Percentiles rank a stretch among this genome's conserved stretches.
Evolutionary conservation across 2,888 invertebrate genomes (phyloP).

Genomic region (Pristionchus japonicus): DNA sequence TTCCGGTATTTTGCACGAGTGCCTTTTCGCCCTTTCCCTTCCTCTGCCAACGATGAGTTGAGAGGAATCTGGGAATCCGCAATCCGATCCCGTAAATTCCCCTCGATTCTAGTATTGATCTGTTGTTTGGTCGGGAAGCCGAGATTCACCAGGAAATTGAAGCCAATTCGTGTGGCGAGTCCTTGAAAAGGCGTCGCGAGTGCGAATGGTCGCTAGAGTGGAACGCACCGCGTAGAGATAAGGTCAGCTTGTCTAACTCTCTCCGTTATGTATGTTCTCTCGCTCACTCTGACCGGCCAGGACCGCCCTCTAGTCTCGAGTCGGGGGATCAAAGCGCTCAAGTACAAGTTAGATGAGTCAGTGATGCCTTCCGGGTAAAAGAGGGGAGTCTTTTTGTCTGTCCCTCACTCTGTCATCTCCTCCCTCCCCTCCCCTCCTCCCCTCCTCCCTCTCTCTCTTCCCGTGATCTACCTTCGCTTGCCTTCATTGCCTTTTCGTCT

Average conservation of each 20-base stretch:
- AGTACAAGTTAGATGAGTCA: not conserved
- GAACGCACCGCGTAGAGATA: not conserved
- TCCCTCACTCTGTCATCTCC: conserved; percentile 2
- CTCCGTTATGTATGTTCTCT: too few species aligned
- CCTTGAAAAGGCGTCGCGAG: not conserved
- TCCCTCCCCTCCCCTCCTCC: not conserved
- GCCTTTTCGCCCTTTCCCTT: not conserved
- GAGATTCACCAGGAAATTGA: not conserved
- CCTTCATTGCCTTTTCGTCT: not conserved
- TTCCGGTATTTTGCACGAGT: conserved; percentile 6
- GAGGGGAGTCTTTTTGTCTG: conserved; percentile 2
- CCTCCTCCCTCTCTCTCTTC: not conserved
- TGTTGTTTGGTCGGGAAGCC: not conserved
- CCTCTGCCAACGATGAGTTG: not conserved
- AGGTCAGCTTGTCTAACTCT: not conserved
- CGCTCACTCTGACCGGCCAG: too few species aligned
- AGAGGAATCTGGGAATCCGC: not conserved
- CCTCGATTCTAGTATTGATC: not conserved
- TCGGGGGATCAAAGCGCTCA: conserved; percentile 17
- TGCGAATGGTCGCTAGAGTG: not conserved
- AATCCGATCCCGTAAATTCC: not conserved
- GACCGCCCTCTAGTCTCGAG: not conserved
- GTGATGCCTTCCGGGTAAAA: conserved; percentile 11
- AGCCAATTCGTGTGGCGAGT: not conserved
- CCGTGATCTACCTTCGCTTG: conserved; percentile 15